These are phyloP conservation scores for Gephyroberyx darwinii DNA, from an alignment of 2,797 vertebrate genomes.

Conservation along the genomic window DNA sequence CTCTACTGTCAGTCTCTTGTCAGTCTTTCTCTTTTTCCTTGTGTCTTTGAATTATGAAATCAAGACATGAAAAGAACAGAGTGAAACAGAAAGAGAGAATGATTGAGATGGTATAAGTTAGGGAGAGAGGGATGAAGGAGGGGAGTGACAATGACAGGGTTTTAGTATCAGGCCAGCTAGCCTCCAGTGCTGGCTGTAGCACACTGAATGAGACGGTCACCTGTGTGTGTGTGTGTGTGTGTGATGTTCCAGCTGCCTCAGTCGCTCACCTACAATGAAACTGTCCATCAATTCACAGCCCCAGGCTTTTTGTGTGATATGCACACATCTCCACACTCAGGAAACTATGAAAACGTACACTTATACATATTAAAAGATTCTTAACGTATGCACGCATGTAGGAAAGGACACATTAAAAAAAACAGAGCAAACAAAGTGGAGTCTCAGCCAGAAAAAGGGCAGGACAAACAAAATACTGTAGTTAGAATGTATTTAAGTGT, in stretches of 20 bases:
- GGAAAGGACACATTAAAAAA: not conserved
- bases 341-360: slow-evolving; percentile 6
- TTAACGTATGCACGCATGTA: not conserved
- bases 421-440: slow-evolving; percentile 2
- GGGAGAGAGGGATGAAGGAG: slow-evolving; percentile 17
- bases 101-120: slow-evolving; percentile 30
- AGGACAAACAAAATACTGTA: not conserved
- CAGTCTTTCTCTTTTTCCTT: slow-evolving; percentile 2
- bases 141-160: slow-evolving; percentile 37
- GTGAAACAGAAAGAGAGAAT: slow-evolving; percentile 20
- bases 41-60: slow-evolving; percentile 41
- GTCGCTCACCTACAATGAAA: slow-evolving; percentile 56
- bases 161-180: slow-evolving; percentile 45
- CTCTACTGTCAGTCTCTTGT: slow-evolving; percentile 4
- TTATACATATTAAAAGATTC: slow-evolving; percentile 15
- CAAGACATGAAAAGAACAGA: slow-evolving; percentile 19
- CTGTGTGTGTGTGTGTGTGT: no score
- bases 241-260: slow-evolving; percentile 56
- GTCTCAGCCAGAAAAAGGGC: not conserved
- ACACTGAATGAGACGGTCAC: slow-evolving; percentile 53
- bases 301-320: slow-evolving; percentile 43
- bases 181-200: slow-evolving; percentile 59
- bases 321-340: slow-evolving; percentile 24
- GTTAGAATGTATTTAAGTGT: slow-evolving; percentile 5
- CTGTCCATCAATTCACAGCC: slow-evolving; percentile 67